Conservation (phyloP, 2,113 vertebrate genomes). For the Tragelaphus scriptus region DNA sequence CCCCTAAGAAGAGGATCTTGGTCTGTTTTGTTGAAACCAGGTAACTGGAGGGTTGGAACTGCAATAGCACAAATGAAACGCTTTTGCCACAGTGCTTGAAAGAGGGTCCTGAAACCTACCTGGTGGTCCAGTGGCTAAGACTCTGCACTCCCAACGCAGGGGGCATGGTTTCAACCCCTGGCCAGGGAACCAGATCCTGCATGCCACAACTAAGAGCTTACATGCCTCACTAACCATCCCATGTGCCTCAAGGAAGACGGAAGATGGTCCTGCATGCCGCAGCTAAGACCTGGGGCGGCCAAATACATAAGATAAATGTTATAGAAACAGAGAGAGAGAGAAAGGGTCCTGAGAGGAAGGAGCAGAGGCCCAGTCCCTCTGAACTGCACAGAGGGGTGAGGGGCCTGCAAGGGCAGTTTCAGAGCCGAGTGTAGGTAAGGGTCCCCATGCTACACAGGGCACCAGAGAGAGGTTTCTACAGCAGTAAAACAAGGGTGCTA, state of each 20-base stretch:
- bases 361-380: fast-evolving
- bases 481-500: neutral
- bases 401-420: neutral
- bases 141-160: neutral
- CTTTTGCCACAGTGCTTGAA: too few relatives aligned
- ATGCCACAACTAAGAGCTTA: neutral
- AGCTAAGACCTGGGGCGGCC: neutral
- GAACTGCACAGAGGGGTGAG: fast-evolving
- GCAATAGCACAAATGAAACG: neutral
- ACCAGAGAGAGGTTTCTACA: neutral
- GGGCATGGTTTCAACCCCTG: neutral
- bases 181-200: neutral
- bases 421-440: neutral
- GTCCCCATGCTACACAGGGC: fast-evolving
- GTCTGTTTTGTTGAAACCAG: neutral
- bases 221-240: neutral
- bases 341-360: neutral
- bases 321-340: neutral
- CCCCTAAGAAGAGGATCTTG: neutral
- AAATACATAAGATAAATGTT: neutral
- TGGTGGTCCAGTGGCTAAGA: neutral
- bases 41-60: neutral
- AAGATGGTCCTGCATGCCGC: neutral
- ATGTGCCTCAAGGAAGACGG: fast-evolving
- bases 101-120: neutral